A percentile compares a stretch with the other conserved stretches of the same genome.
Evolutionary conservation across 2,888 invertebrate species (phyloP).

Genomic region (Taphrorychus bicolor): DNA sequence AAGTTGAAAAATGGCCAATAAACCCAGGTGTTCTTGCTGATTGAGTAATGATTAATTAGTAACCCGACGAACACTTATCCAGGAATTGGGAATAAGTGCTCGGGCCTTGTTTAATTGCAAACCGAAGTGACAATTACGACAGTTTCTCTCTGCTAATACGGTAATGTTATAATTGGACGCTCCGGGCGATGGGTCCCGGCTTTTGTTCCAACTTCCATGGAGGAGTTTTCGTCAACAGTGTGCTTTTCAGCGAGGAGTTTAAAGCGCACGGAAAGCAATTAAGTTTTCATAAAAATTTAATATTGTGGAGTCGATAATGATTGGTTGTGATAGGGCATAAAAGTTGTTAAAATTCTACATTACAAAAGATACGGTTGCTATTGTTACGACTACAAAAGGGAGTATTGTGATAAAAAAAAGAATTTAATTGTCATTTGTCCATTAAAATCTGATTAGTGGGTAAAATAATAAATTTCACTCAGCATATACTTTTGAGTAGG

Average conservation of each 20-base stretch:
- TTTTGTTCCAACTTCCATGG: conserved; percentile 30
- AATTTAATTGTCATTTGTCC: no score
- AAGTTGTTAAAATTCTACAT: no score
- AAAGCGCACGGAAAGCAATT: background rate
- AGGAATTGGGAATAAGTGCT: conserved; percentile 46
- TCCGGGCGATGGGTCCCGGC: conserved; percentile 49
- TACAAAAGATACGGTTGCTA: no score
- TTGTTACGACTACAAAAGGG: no score
- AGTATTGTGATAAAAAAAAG: no score
- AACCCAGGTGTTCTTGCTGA: background rate
- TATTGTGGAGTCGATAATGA: no score
- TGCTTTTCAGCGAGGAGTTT: background rate
- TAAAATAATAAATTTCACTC: no score
- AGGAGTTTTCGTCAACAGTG: conserved; percentile 1
- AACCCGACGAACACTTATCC: conserved; percentile 32
- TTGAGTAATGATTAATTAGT: conserved; percentile 29
- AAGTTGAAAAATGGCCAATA: background rate
- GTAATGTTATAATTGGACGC: conserved; percentile 60
- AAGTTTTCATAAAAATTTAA: no score
- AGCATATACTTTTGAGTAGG: no score
- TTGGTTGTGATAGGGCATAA: no score
- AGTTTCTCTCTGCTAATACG: conserved; percentile 52
- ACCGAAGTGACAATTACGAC: conserved; percentile 59
- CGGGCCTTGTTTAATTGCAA: conserved; percentile 57
- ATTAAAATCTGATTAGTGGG: no score